Percentiles rank a stretch among this genome's conserved stretches.
Conservation (phyloP, 2,113 vertebrate genomes). For the Tonatia bakeri region DNA sequence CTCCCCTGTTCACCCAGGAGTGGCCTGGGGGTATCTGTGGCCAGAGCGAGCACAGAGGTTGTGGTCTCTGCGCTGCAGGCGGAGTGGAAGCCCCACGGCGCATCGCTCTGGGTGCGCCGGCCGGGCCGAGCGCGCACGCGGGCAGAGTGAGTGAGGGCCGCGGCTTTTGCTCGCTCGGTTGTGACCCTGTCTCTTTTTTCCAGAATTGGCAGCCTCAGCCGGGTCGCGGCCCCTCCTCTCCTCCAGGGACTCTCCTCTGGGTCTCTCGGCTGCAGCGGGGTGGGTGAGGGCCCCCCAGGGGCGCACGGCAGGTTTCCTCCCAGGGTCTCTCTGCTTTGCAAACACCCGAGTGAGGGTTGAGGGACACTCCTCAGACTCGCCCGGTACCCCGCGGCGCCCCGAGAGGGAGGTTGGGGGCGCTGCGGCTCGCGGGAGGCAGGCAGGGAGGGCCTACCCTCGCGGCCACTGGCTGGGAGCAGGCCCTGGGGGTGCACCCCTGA, state of each 20-base stretch:
- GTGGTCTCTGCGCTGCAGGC: fast-evolving
- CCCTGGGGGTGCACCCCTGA: background rate
- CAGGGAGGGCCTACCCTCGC: background rate
- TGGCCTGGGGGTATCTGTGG: background rate
- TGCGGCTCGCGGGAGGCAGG: background rate
- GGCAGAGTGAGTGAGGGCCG: too few relatives aligned
- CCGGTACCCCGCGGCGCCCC: too few relatives aligned
- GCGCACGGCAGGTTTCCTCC: background rate
- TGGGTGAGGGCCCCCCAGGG: background rate
- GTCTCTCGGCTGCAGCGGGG: background rate
- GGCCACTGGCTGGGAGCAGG: background rate
- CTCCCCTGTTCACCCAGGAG: background rate
- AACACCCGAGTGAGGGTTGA: background rate
- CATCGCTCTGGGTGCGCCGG: background rate
- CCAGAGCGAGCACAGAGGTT: background rate
- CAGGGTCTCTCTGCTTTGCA: background rate
- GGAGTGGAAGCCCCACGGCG: background rate
- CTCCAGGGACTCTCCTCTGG: background rate
- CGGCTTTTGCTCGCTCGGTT: background rate
- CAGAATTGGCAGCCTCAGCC: background rate
- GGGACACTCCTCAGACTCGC: background rate
- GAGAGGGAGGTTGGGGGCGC: background rate
- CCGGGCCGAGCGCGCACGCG: background rate
- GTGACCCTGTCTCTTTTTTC: background rate
- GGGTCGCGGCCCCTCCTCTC: background rate